Conservation (phyloP, 2,888 invertebrate species). For the Zygogramma bicolorata region DNA sequence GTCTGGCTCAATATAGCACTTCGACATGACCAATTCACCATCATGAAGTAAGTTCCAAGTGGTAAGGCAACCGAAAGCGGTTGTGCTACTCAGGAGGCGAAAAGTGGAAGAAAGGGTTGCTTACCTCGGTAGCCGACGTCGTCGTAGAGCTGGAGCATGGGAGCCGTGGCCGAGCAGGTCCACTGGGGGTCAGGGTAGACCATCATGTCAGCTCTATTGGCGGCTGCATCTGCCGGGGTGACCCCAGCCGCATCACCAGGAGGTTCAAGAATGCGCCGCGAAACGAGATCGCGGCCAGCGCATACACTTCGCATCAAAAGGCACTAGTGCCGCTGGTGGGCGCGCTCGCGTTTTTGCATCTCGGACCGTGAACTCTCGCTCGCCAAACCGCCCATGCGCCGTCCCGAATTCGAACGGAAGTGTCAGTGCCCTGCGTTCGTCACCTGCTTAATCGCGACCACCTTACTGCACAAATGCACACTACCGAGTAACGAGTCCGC, state of each 20-base stretch:
- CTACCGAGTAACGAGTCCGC: constrained; percentile 44
- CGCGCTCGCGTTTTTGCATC: constrained; percentile 47
- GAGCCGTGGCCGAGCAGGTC: constrained; percentile 68
- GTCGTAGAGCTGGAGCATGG: constrained; percentile 76
- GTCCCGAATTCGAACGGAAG: constrained; percentile 27
- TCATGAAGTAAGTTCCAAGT: no score
- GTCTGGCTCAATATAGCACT: no score
- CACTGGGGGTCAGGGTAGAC: constrained; percentile 76
- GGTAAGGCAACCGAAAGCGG: no score
- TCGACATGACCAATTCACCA: no score
- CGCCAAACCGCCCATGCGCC: constrained; percentile 27
- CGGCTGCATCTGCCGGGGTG: constrained; percentile 54
- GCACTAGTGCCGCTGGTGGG: constrained; percentile 43
- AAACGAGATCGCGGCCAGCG: constrained; percentile 62
- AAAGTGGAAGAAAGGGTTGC: no score
- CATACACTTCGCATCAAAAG: constrained; percentile 64
- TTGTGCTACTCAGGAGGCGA: no score
- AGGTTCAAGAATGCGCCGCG: constrained; percentile 62
- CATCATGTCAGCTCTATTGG: constrained; percentile 65
- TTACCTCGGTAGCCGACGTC: constrained; percentile 75
- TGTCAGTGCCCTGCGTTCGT: constrained; percentile 45
- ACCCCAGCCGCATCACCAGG: constrained; percentile 56
- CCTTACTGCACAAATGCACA: constrained; percentile 48
- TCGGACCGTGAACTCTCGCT: constrained; percentile 33
- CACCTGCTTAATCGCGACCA: constrained; percentile 46